Evolutionary conservation across 2,888 invertebrate genomes (phyloP), one percentile per base, ranked within the genome.

Genomic region (Leucophenga maculata): DNA sequence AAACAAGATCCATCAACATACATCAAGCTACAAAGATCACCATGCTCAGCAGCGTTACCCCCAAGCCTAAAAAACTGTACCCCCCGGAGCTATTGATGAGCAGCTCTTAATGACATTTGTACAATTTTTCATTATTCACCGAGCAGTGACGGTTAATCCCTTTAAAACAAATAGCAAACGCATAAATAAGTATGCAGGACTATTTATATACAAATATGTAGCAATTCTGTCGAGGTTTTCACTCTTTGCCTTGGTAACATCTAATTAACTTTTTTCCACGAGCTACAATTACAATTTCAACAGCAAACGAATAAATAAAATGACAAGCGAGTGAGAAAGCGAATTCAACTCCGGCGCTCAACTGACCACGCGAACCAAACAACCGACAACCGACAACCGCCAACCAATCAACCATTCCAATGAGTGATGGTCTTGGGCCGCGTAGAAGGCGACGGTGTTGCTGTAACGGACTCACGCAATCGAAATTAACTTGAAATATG

Each of bases 401-500:
- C 22, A 52, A 18, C 52, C 52, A 52, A 60, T 16, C 16, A 20
- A 60, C 60, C 59, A 60, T 32, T 60, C 39, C 26, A 57, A 57
- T 39, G 13, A 44, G 18, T 60, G 16, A 32, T 26, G n/a, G 22
- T 39, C 39, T 3, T 39, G 9, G 39, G 39, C 1, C 3, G 32
- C 48, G 71, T 69, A 55, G 65, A 22, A 14, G 50, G 59, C 57
- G 66, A 26, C 22, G 62, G 50, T 20, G 4, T 66, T 65, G 50
- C 32, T 39, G 14, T 54, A 65, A 60, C 75, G 77, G 72, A 75
- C 80, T 79, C 87, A 87, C 87, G 87, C 87, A 87, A 87, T 87
- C 87, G 79, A 86, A 86, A 87, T 87, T 86, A 87, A 86, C 86
- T 86, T 86, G 78, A 82, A 85, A 84, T 86, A 83, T 80, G 79